These are phyloP conservation scores for Rutilus rutilus DNA, from an alignment of 2,113 vertebrate species.

Conservation along the genomic window DNA sequence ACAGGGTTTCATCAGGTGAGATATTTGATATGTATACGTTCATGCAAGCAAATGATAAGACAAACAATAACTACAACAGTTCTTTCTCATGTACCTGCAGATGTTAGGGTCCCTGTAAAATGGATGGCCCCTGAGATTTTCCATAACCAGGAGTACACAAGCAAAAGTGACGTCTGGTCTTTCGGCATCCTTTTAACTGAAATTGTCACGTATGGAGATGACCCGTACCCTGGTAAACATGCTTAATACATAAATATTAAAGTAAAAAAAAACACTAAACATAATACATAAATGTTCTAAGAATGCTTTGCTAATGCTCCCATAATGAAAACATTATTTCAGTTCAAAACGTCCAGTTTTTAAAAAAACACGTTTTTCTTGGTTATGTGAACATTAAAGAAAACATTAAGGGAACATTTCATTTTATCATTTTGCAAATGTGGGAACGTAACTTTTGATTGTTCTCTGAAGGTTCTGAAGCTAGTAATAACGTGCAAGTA, in stretches of 20 bases:
- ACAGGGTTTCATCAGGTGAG: constrained; percentile 47
- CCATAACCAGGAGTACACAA: constrained; percentile 50
- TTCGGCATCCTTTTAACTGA: constrained; percentile 67
- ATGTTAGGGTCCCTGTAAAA: constrained; percentile 59
- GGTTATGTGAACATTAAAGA: too few relatives aligned
- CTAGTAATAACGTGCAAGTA: too few relatives aligned
- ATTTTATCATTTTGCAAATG: too few relatives aligned
- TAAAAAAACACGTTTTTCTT: too few relatives aligned
- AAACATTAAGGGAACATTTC: too few relatives aligned
- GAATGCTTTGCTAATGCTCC: too few relatives aligned
- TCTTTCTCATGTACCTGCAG: constrained; percentile 5
- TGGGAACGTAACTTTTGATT: too few relatives aligned
- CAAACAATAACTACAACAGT: neutral
- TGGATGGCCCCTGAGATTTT: constrained; percentile 71
- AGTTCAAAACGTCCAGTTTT: too few relatives aligned
- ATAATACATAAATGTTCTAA: neutral
- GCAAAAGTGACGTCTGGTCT: constrained; percentile 66
- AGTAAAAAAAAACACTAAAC: neutral
- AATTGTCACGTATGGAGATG: constrained; percentile 64
- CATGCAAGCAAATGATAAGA: neutral
- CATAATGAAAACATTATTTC: too few relatives aligned
- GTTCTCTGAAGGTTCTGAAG: too few relatives aligned
- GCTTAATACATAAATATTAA: neutral
- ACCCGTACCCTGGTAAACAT: constrained; percentile 62
- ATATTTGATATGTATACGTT: neutral